Conservation (phyloP, 2,888 invertebrate species). For the Oxytorus armatus region DNA sequence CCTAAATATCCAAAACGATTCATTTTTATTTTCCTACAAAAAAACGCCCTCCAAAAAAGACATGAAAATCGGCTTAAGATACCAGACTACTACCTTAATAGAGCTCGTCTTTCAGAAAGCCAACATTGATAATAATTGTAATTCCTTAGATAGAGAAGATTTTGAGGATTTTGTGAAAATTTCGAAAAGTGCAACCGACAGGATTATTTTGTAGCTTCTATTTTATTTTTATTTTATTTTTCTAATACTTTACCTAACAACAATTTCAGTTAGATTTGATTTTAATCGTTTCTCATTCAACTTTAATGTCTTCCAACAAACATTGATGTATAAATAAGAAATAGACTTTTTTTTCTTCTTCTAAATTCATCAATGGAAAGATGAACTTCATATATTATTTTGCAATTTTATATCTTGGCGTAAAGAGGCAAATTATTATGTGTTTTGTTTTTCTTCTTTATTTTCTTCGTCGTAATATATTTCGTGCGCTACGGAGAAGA, state of each 20-base stretch:
- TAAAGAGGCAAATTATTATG: slow-evolving; percentile 22
- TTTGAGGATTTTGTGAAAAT: no score
- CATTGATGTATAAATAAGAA: slow-evolving; percentile 1
- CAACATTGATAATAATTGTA: not conserved
- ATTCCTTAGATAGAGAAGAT: no score
- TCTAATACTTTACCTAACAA: not conserved
- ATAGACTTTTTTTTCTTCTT: slow-evolving; percentile 1
- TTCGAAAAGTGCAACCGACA: no score
- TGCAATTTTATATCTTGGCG: slow-evolving; percentile 20
- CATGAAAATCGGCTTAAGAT: no score
- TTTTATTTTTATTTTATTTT: no score
- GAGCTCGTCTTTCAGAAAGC: not conserved
- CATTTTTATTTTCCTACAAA: no score
- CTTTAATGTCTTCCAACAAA: slow-evolving; percentile 4
- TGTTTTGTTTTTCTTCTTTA: not conserved
- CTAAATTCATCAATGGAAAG: not conserved
- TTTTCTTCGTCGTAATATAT: not conserved
- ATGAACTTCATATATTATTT: slow-evolving; percentile 33
- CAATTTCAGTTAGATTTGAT: not conserved
- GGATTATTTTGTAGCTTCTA: no score
- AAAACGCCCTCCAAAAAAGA: no score
- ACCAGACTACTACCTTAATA: no score
- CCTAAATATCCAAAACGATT: no score
- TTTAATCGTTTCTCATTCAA: not conserved
- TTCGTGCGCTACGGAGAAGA: slow-evolving; percentile 6